These are phyloP conservation scores for Regulus satrapa DNA, from an alignment of 2,113 vertebrate genomes.

Conservation along the genomic window DNA sequence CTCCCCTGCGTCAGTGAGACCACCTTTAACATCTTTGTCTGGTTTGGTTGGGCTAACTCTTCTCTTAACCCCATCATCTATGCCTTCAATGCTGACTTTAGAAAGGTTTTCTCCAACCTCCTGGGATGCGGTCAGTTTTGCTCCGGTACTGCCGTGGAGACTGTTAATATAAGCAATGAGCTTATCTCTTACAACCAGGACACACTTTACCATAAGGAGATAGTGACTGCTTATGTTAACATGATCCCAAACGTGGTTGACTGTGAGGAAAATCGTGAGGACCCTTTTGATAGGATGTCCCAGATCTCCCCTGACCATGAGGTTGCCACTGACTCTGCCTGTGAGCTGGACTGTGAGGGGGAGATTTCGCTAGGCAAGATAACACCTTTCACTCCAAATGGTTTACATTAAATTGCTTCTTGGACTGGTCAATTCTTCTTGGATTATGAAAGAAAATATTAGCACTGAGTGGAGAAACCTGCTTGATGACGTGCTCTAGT, in stretches of 20 bases:
- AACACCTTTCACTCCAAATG: constrained; percentile 82
- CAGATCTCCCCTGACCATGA: constrained; percentile 78
- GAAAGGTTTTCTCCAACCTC: constrained; percentile 88
- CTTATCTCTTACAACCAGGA: constrained; percentile 90
- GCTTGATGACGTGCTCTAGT: neutral
- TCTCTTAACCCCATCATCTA: constrained; percentile 94
- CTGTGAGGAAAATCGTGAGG: constrained; percentile 74
- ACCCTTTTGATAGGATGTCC: constrained; percentile 80
- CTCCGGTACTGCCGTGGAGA: constrained; percentile 81
- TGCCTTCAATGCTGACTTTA: constrained; percentile 93
- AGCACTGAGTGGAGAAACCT: constrained; percentile 2
- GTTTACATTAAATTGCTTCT: constrained; percentile 73
- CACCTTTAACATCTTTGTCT: constrained; percentile 92
- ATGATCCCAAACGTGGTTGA: constrained; percentile 86
- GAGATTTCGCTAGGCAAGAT: constrained; percentile 84
- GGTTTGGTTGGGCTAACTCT: constrained; percentile 97
- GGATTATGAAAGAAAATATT: neutral
- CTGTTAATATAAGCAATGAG: constrained; percentile 89
- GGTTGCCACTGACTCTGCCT: constrained; percentile 76
- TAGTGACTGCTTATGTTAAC: constrained; percentile 81
- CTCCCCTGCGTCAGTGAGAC: constrained; percentile 92
- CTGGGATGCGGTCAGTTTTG: constrained; percentile 84
- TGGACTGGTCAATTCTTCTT: neutral
- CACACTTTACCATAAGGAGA: constrained; percentile 82
- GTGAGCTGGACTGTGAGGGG: constrained; percentile 83